These are phyloP conservation scores for Chalcis sispes DNA, from an alignment of 2,888 invertebrate species.

Conservation along the genomic window DNA sequence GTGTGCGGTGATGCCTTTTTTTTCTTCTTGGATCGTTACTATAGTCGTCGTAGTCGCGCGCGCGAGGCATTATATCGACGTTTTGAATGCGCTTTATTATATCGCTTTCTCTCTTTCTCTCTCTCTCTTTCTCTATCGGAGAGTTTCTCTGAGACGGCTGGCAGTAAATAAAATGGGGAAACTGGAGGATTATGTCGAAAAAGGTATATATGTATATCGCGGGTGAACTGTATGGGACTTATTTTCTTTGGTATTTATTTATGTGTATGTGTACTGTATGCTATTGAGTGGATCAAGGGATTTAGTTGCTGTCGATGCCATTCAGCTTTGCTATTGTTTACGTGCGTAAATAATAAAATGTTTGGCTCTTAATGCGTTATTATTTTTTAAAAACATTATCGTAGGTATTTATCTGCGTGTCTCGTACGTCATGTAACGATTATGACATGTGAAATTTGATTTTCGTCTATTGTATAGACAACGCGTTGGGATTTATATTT, in stretches of 20 bases:
- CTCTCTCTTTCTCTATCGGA: neutral
- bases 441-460: too few relatives aligned
- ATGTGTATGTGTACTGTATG: neutral
- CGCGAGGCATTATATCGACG: slow-evolving; percentile 45
- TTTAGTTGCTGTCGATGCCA: slow-evolving; percentile 30
- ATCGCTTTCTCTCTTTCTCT: slow-evolving; percentile 31
- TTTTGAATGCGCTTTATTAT: slow-evolving; percentile 49
- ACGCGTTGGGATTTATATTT: too few relatives aligned
- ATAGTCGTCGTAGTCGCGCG: too few relatives aligned
- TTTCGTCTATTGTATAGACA: too few relatives aligned
- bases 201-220: slow-evolving; percentile 16
- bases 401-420: too few relatives aligned
- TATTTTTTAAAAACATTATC: too few relatives aligned
- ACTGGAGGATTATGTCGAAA: slow-evolving; percentile 36
- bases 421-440: too few relatives aligned
- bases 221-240: neutral
- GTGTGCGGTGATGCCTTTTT: neutral
- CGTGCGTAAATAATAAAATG: slow-evolving; percentile 15
- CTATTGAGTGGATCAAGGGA: slow-evolving; percentile 51
- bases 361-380: slow-evolving; percentile 4
- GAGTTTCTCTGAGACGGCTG: neutral
- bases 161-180: slow-evolving; percentile 51
- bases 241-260: slow-evolving; percentile 10
- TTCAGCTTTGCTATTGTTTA: slow-evolving; percentile 8
- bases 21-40: neutral